Evolutionary conservation across 2,113 vertebrate genomes (phyloP), one percentile per base, ranked within the genome.

Genomic region (Corythornis cristatus): DNA sequence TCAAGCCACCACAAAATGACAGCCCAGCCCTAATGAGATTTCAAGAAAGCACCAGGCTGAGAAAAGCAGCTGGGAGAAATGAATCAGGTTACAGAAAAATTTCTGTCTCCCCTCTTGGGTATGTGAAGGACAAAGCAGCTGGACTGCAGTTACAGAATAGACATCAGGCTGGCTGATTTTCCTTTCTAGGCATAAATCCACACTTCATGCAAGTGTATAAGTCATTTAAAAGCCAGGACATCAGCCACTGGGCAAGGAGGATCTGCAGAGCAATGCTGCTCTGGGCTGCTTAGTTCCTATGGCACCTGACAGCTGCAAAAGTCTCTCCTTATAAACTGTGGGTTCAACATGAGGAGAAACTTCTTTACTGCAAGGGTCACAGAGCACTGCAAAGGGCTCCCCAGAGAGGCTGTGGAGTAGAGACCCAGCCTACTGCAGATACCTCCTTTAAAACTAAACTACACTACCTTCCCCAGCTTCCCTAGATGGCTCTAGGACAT

Each of bases 21-120:
- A 89, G 70, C 73, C 83, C 77, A 86, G 42, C 46, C 84, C 86
- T 68, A 75, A 78, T 26, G 65, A 92, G 53, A 78, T 75, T 94
- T 71, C 40, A 66, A 54, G 88, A 76, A 53, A 94, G 83, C 76
- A 88, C 29, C 40, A 71, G 66, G 68, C 56, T 74, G 57, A 83
- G 77, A 42, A 85, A 64, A 90, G 45, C 70, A 95, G 33, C 83
- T 84, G 35, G 43, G 70, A 80, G 70, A 77, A 93, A 72, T 28
- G 3, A 90, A 78, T 86, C 77, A 29, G 61, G 54, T 48, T 56
- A 65, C 53, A 72, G 37, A 72, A 57, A 54, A 81, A 70, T 77
- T 58, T 81, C 61, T 62, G 61, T 79, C 46, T 68, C 13, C 53
- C n/a, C 46, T 51, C 26, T 26, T 48, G 58, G 65, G 33, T 54